Conservation (phyloP, 1,140 invertebrate species). For the Neoseiulus cucumeris region DNA sequence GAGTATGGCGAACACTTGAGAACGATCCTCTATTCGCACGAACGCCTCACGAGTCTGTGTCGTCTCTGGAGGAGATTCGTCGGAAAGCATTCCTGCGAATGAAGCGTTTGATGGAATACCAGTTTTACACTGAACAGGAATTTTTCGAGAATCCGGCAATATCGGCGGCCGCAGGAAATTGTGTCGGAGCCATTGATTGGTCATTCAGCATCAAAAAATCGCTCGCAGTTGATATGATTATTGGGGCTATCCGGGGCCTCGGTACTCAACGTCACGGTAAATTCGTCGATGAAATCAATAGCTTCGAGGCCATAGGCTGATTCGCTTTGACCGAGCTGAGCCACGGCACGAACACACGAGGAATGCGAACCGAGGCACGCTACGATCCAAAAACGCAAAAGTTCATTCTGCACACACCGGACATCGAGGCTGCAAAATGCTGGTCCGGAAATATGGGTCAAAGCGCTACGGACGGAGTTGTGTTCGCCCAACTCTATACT, state of each 20-base stretch:
- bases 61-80: conserved; percentile 44
- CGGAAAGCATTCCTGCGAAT: conserved; percentile 38
- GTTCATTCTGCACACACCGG: conserved; percentile 74
- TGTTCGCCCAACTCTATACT: conserved; percentile 72
- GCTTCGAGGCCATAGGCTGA: conserved; percentile 50
- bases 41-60: conserved; percentile 25
- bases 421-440: conserved; percentile 83
- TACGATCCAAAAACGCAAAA: conserved; percentile 50
- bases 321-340: conserved; percentile 77
- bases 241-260: conserved; percentile 35
- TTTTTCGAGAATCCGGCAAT: conserved; percentile 30
- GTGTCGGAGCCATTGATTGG: conserved; percentile 46
- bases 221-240: conserved; percentile 26
- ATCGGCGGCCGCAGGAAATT: conserved; percentile 25
- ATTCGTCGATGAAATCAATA: conserved; percentile 43
- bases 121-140: conserved; percentile 39
- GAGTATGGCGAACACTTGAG: conserved; percentile 55
- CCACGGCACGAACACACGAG: conserved; percentile 81
- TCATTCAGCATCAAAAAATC: conserved; percentile 40
- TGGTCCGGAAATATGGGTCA: conserved; percentile 78
- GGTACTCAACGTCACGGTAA: conserved; percentile 54
- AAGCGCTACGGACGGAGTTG: conserved; percentile 59
- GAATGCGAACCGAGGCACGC: conserved; percentile 67
- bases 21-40: conserved; percentile 52
- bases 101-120: conserved; percentile 40